These are phyloP conservation scores for Adelosebastes latens DNA, from an alignment of 2,797 vertebrate genomes.

Conservation along the genomic window DNA sequence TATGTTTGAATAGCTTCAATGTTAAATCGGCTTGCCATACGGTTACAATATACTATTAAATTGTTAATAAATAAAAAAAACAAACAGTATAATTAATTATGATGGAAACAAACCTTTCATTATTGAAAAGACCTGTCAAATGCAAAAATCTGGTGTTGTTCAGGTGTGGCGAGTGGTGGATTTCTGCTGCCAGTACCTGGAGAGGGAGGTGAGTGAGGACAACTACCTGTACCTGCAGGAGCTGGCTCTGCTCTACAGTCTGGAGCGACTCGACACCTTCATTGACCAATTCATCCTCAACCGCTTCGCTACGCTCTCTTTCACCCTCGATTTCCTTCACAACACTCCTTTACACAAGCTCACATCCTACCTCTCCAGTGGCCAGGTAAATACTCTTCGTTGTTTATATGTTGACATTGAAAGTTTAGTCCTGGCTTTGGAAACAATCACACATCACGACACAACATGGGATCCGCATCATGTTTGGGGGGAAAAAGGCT, in stretches of 20 bases:
- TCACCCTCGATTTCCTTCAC: conserved; percentile 88
- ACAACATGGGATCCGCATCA: not conserved
- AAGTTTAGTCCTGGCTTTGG: not conserved
- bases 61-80: not conserved
- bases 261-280: conserved; percentile 90
- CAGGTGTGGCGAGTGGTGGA: conserved; percentile 94
- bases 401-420: too few relatives aligned
- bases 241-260: conserved; percentile 92
- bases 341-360: conserved; percentile 88
- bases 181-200: conserved; percentile 96
- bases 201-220: conserved; percentile 91
- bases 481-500: not conserved
- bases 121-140: not conserved
- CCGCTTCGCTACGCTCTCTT: conserved; percentile 87
- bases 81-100: not conserved
- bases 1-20: too few relatives aligned
- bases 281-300: conserved; percentile 90
- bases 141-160: conserved; percentile 57
- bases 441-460: not conserved
- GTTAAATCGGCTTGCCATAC: too few relatives aligned
- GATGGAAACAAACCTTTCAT: not conserved
- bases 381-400: conserved; percentile 51
- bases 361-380: conserved; percentile 87
- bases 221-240: conserved; percentile 95
- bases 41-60: not conserved